Base-by-base conservation (phyloP, 2,113 vertebrate species). In the Semicossyphus pulcher region DNA sequence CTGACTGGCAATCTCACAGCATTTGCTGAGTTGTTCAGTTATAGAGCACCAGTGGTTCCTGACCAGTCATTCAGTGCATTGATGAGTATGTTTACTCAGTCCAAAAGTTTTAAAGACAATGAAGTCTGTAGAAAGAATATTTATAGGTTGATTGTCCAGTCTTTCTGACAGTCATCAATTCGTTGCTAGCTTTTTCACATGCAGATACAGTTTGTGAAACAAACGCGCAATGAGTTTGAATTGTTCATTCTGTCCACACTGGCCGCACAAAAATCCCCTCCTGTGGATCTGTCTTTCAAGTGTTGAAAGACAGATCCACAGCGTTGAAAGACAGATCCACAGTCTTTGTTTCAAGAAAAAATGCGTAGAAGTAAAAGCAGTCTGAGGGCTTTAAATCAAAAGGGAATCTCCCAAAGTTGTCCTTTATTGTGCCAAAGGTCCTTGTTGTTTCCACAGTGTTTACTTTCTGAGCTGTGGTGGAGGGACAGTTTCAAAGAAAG, bases 401-500 rank as follows among this genome's bases (percentile, higher is more conserved):
- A 1, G 52, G 10, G 53, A 44, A n/a, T 44, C 41, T 9, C 18
- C 18, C 7, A 44, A n/a, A 8, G 18, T 39, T 15, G 1, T 39
- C 15, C 20, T 25, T 11, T 31, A 37, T 23, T 6, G 15, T 58
- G 41, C 26, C 52, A 48, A 9, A 32, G 29, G 48, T 70, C 28
- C 29, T 47, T 70, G 44, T 14, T 47, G 49, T 47, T 65, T 54
- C 28, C 32, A 42, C n/a, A 48, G 28, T 36, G 53, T 54, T 70
- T 59, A 47, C 34, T 63, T 28, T 14, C 36, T 23, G 34, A 37
- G 9, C 7, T 36, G 29, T 63, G 21, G 31, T 18, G 21, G 29
- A 64, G n/a, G 23, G 29, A 39, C 4, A 29, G 32, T 29, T 37
- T 49, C 12, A 16, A 26, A 47, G 26, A 48, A 21, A 26, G 6